Evolutionary conservation across 2,113 vertebrate genomes (phyloP).

Genomic region (Notiomystis cincta): DNA sequence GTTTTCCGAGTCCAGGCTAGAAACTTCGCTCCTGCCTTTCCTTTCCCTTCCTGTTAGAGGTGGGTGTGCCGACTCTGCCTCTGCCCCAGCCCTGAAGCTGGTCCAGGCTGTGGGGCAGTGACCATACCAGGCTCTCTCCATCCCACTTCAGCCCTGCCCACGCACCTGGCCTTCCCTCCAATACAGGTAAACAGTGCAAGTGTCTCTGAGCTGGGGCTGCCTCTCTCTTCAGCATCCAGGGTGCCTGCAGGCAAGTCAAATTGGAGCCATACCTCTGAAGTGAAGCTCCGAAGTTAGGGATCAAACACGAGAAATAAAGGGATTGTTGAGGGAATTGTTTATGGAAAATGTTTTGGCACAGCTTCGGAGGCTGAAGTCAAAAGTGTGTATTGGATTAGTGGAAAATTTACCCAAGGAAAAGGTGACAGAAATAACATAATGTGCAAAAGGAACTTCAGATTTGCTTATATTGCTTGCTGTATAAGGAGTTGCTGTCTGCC

Average conservation of each 20-base stretch:
- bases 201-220: too few relatives aligned
- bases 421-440: neutral
- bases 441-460: neutral
- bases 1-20: neutral
- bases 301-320: fast-evolving
- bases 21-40: neutral
- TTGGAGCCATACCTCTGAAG: neutral
- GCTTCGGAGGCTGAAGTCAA: neutral
- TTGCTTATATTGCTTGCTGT: neutral
- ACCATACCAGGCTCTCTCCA: neutral
- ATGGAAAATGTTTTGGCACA: neutral
- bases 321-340: neutral
- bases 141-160: neutral
- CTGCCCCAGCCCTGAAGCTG: neutral
- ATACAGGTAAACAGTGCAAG: neutral
- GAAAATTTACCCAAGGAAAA: neutral
- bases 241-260: neutral
- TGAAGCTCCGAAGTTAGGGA: neutral
- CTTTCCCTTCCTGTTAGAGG: fast-evolving
- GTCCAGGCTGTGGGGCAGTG: neutral
- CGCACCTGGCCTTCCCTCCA: neutral
- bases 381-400: neutral
- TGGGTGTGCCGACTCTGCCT: fast-evolving
- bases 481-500: neutral
- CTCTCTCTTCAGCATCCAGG: neutral